These are phyloP conservation scores for Philhelius pedissequus DNA, from an alignment of 2,888 invertebrate species.

Conservation along the genomic window DNA sequence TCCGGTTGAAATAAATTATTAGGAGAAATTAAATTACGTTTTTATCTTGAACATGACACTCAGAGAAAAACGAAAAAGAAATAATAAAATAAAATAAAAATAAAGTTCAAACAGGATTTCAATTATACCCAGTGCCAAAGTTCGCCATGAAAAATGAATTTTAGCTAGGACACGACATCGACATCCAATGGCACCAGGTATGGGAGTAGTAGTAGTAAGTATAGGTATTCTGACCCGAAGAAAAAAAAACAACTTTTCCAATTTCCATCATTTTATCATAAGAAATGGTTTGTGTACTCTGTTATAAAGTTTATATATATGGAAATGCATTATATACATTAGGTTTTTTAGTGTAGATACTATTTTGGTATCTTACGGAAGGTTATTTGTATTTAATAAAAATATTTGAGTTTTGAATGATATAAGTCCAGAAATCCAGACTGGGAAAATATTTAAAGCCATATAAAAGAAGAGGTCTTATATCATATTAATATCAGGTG, in stretches of 20 bases:
- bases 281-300: constrained; percentile 25
- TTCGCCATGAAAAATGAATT: constrained; percentile 55
- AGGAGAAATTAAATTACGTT: constrained; percentile 66
- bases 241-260: constrained; percentile 11
- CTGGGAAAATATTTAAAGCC: no score
- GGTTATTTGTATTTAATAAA: no score
- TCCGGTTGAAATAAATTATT: constrained; percentile 65
- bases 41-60: constrained; percentile 62
- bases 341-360: no score
- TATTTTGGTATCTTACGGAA: no score
- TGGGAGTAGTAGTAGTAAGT: neutral
- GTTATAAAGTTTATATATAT: neutral
- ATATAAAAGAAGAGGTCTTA: no score
- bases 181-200: neutral
- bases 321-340: no score
- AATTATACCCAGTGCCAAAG: constrained; percentile 23
- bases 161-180: constrained; percentile 43
- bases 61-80: neutral
- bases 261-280: constrained; percentile 43
- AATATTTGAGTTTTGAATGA: no score
- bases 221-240: neutral
- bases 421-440: no score
- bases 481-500: no score
- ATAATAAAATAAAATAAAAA: neutral
- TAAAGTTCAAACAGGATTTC: constrained; percentile 15